phyloP scores from a whole-genome alignment of 2,797 vertebrate species.

The Cryptoprocta ferox region DNA sequence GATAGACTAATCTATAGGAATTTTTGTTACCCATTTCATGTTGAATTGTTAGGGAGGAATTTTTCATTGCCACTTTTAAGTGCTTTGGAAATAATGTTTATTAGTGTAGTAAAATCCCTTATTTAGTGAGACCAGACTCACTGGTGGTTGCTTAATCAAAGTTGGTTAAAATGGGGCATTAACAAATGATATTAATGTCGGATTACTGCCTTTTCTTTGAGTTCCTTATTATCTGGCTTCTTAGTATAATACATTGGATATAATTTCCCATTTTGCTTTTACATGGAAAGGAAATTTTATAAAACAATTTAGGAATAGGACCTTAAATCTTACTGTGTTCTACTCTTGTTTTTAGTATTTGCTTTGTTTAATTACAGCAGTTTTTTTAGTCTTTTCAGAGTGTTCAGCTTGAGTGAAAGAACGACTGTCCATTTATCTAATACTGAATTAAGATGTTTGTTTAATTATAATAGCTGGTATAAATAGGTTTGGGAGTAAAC shows the following conservation, averaged over 20 bases:
- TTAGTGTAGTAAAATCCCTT: not conserved
- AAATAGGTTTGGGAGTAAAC: not conserved
- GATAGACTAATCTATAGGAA: not conserved
- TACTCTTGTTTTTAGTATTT: slow-evolving; percentile 1
- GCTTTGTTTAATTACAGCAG: not conserved
- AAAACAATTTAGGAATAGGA: not conserved
- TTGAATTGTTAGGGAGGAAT: not conserved
- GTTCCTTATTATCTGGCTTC: not conserved
- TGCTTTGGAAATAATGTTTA: not conserved
- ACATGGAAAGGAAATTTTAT: not conserved
- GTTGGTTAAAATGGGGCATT: not conserved
- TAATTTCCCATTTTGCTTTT: not conserved
- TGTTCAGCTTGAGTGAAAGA: not conserved
- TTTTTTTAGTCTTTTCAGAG: slow-evolving; percentile 7
- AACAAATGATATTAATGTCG: not conserved
- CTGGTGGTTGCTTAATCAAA: not conserved
- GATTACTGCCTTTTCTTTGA: not conserved
- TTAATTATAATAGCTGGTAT: not conserved
- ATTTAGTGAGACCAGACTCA: not conserved
- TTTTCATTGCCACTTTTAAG: slow-evolving; percentile 9
- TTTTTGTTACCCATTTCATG: not conserved
- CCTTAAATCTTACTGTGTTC: not conserved
- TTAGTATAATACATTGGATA: not conserved
- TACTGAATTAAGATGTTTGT: not conserved
- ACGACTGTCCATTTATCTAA: not conserved